Percentiles rank a stretch among this genome's conserved stretches.
These are phyloP conservation scores for Sinhomidia bicolor DNA, from an alignment of 2,888 invertebrate species.

Conservation along the genomic window DNA sequence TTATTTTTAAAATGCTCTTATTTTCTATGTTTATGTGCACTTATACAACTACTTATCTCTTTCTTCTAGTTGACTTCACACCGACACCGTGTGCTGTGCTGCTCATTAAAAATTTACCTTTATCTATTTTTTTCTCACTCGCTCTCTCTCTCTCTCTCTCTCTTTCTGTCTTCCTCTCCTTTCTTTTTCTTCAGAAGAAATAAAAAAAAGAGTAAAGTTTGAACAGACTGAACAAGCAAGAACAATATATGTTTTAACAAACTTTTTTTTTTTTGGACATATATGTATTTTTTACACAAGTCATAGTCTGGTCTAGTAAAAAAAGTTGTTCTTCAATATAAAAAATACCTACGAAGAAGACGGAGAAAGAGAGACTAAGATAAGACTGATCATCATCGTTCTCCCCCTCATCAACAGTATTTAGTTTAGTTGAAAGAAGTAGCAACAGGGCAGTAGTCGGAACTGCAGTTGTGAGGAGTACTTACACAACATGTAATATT, in stretches of 20 bases:
- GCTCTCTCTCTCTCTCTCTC: background rate
- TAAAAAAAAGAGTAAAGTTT: background rate
- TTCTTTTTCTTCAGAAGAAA: background rate
- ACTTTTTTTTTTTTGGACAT: no score
- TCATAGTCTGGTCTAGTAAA: background rate
- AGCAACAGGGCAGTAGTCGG: background rate
- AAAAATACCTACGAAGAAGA: no score
- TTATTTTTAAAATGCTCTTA: background rate
- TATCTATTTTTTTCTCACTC: background rate
- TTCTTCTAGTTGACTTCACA: slow-evolving; percentile 21
- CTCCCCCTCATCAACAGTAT: background rate
- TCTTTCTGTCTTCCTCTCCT: background rate
- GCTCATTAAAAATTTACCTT: slow-evolving; percentile 44
- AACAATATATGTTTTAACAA: background rate
- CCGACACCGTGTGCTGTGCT: slow-evolving; percentile 34
- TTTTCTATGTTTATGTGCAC: background rate
- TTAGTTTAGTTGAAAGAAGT: background rate
- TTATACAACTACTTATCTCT: slow-evolving; percentile 43
- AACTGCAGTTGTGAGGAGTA: background rate
- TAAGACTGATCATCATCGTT: slow-evolving; percentile 4
- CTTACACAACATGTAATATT: background rate
- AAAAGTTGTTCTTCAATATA: slow-evolving; percentile 30
- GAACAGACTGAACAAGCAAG: background rate
- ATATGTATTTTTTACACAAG: no score
- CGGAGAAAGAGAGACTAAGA: no score